phyloP scores from a whole-genome alignment of 2,113 vertebrate genomes.

The Salvelinus sp. region DNA sequence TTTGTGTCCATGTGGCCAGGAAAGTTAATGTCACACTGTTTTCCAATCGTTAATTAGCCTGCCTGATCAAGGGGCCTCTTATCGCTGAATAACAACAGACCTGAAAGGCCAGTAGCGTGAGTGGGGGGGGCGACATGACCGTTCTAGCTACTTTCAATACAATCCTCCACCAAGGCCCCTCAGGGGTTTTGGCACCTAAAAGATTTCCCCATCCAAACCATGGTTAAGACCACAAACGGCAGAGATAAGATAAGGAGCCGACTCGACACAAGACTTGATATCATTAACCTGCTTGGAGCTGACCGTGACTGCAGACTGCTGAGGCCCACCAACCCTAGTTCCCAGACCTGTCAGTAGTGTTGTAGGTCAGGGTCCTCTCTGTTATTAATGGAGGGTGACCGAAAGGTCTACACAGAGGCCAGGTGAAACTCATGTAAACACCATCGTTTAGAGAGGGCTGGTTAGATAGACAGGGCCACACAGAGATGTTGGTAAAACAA shows the following conservation, averaged over 20 bases:
- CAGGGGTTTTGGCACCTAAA: constrained; percentile 15
- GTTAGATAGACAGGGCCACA: not conserved
- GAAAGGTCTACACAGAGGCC: not conserved
- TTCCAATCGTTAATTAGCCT: constrained; percentile 63
- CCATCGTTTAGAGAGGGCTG: no score
- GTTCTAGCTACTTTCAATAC: constrained; percentile 43
- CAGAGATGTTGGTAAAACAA: not conserved
- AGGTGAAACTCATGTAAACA: no score
- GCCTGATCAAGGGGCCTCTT: constrained; percentile 62
- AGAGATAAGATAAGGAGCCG: constrained; percentile 62
- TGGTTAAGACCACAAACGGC: constrained; percentile 53
- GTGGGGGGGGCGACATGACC: not conserved
- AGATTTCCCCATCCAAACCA: constrained; percentile 41
- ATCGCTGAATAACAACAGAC: constrained; percentile 32
- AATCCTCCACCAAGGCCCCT: constrained; percentile 30
- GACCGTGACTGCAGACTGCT: not conserved
- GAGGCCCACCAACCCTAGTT: not conserved
- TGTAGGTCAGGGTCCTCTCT: not conserved
- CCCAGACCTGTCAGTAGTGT: constrained; percentile 17
- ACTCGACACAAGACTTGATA: constrained; percentile 52
- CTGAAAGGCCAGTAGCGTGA: not conserved
- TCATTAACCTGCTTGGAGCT: constrained; percentile 44
- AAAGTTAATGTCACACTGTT: constrained; percentile 34
- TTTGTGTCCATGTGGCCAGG: constrained; percentile 4
- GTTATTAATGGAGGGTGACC: not conserved